Evolutionary conservation across 2,797 vertebrate genomes (phyloP).

Genomic region (Yasuhikotakia modesta): DNA sequence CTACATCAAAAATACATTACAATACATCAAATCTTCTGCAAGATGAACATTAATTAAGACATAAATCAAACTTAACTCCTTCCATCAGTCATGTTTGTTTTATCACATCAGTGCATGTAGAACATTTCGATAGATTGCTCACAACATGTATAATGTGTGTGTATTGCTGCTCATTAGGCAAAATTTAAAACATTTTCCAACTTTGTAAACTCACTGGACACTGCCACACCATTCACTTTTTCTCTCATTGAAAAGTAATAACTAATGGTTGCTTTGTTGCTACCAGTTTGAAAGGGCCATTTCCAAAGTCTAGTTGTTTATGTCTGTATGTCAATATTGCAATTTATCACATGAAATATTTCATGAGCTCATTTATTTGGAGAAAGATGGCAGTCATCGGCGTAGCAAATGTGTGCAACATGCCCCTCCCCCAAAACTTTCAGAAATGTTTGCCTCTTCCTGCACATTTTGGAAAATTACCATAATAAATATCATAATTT

Average conservation of each 20-base stretch:
- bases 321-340: conserved; percentile 37
- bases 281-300: not conserved
- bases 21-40: not conserved
- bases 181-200: not conserved
- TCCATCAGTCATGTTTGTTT: not conserved
- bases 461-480: too few species aligned
- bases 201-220: not conserved
- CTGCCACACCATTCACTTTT: not conserved
- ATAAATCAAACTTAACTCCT: not conserved
- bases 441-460: too few species aligned
- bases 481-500: too few species aligned
- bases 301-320: conserved; percentile 4
- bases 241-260: not conserved
- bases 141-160: not conserved
- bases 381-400: conserved; percentile 10
- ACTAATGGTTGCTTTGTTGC: not conserved
- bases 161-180: not conserved
- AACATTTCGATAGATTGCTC: not conserved
- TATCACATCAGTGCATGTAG: not conserved
- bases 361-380: conserved; percentile 35
- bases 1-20: too few species aligned
- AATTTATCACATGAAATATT: conserved; percentile 44
- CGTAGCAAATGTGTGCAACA: not conserved
- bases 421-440: too few species aligned
- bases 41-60: not conserved